These are phyloP conservation scores for Amblyopsis hoosieri DNA, from an alignment of 2,797 vertebrate genomes.

Conservation along the genomic window DNA sequence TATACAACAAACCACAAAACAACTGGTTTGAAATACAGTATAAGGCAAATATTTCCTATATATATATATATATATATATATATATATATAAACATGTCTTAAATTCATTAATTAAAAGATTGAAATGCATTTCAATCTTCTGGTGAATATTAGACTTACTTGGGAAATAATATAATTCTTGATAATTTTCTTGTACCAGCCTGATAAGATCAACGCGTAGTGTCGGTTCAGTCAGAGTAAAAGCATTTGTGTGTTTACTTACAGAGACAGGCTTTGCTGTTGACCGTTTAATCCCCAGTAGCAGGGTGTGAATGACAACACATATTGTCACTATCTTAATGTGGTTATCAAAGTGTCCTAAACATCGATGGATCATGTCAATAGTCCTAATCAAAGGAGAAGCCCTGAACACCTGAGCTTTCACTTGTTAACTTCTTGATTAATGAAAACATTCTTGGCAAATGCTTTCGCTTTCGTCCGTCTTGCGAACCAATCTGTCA, in stretches of 20 bases:
- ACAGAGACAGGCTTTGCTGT: slow-evolving; percentile 32
- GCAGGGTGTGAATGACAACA: slow-evolving; percentile 40
- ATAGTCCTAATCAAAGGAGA: slow-evolving; percentile 25
- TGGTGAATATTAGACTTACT: slow-evolving; percentile 8
- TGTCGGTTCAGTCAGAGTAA: slow-evolving; percentile 18
- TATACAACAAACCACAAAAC: no score
- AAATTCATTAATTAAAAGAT: no score
- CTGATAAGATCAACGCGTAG: slow-evolving; percentile 21
- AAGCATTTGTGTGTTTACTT: slow-evolving; percentile 34
- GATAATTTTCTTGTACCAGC: neutral
- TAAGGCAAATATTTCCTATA: no score
- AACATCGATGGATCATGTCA: slow-evolving; percentile 29
- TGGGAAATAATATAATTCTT: slow-evolving; percentile 15
- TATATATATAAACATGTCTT: no score
- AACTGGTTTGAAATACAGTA: no score
- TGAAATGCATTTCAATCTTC: no score
- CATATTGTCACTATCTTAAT: slow-evolving; percentile 34
- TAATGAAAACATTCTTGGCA: no score
- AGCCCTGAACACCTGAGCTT: slow-evolving; percentile 24
- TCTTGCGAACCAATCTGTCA: no score
- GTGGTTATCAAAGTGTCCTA: slow-evolving; percentile 26
- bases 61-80: no score
- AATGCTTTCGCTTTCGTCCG: no score
- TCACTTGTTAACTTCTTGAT: neutral
- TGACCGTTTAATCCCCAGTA: slow-evolving; percentile 57